Evolutionary conservation across 2,113 vertebrate species (phyloP).

Genomic region (Cranoglanis bouderius): DNA sequence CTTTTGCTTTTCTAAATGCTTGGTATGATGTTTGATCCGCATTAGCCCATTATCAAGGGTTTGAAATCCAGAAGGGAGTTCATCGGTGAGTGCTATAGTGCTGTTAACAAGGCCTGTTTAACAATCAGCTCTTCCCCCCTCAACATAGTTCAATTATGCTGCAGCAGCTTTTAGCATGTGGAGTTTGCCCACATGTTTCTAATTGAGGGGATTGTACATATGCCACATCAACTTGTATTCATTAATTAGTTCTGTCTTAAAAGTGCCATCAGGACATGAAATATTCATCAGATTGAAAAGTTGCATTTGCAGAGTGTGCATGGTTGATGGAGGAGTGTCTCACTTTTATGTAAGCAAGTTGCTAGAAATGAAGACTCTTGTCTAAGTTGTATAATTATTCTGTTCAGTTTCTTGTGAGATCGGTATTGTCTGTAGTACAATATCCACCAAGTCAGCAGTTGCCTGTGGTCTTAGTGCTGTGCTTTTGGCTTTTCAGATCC

Average conservation of each 20-base stretch:
- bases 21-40: slow-evolving; percentile 61
- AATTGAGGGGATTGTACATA: slow-evolving; percentile 78
- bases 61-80: slow-evolving; percentile 72
- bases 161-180: slow-evolving; percentile 76
- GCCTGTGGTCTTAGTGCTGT: background rate
- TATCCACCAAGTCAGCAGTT: background rate
- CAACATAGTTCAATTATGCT: slow-evolving; percentile 75
- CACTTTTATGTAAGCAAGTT: background rate
- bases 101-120: slow-evolving; percentile 80
- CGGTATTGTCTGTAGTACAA: background rate
- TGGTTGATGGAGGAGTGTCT: slow-evolving; percentile 26
- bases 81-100: slow-evolving; percentile 76
- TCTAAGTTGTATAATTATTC: background rate
- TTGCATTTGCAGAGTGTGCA: slow-evolving; percentile 35
- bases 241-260: slow-evolving; percentile 79
- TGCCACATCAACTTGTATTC: slow-evolving; percentile 80
- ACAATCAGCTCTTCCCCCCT: slow-evolving; percentile 76
- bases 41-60: slow-evolving; percentile 72
- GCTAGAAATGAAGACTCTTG: background rate
- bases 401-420: background rate
- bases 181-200: slow-evolving; percentile 71
- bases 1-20: slow-evolving; percentile 48
- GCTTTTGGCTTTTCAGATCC: slow-evolving; percentile 41
- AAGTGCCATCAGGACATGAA: slow-evolving; percentile 78
- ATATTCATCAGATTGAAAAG: slow-evolving; percentile 71